These are phyloP conservation scores for Acanthurus lineatus DNA, from an alignment of 2,797 vertebrate species.

Conservation along the genomic window DNA sequence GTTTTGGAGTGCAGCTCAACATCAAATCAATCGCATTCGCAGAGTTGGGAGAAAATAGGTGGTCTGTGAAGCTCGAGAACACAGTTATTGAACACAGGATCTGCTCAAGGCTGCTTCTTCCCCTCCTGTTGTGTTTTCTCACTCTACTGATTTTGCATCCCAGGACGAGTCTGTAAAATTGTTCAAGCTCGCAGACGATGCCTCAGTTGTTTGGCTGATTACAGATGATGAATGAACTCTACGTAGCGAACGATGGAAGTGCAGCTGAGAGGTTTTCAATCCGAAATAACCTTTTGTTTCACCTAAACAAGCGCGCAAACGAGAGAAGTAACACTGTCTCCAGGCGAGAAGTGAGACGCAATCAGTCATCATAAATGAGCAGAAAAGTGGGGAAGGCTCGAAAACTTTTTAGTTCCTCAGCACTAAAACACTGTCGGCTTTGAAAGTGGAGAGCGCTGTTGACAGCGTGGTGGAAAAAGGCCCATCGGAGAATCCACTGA, in stretches of 20 bases:
- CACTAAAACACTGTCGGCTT: slow-evolving; percentile 65
- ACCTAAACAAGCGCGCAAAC: slow-evolving; percentile 42
- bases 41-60: slow-evolving; percentile 37
- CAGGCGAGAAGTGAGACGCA: slow-evolving; percentile 48
- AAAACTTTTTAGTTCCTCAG: slow-evolving; percentile 64
- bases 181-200: slow-evolving; percentile 39
- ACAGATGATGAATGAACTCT: slow-evolving; percentile 67
- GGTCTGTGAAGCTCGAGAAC: slow-evolving; percentile 25
- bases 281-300: slow-evolving; percentile 62
- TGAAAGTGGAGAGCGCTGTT: slow-evolving; percentile 49
- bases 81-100: slow-evolving; percentile 38
- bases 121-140: not conserved
- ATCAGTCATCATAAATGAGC: slow-evolving; percentile 67
- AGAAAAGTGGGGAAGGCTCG: slow-evolving; percentile 60
- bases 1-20: slow-evolving; percentile 31
- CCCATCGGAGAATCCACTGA: slow-evolving; percentile 72
- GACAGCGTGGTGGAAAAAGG: slow-evolving; percentile 61
- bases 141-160: slow-evolving; percentile 16
- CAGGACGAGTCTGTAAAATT: slow-evolving; percentile 34
- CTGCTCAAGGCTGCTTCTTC: not conserved
- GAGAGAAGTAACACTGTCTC: slow-evolving; percentile 28
- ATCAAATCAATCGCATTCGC: slow-evolving; percentile 33
- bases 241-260: slow-evolving; percentile 38
- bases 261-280: slow-evolving; percentile 48
- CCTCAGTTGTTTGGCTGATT: slow-evolving; percentile 56